A percentile compares a stretch with the other conserved stretches of the same genome.
These are phyloP conservation scores for Bombus vancouverensis DNA, from an alignment of 1,140 invertebrate species.

Conservation along the genomic window DNA sequence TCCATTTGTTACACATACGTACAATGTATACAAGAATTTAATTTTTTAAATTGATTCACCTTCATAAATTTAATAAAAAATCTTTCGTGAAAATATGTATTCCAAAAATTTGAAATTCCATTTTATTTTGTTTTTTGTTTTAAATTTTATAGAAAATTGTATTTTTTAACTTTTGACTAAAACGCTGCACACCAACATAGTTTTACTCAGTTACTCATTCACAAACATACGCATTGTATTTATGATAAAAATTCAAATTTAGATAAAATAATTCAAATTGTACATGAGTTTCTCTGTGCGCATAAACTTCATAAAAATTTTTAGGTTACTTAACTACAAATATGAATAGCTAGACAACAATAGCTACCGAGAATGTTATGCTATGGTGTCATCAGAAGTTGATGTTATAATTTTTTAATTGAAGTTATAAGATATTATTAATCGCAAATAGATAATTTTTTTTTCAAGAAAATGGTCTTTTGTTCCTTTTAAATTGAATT, in stretches of 20 bases:
- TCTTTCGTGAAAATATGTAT: background rate
- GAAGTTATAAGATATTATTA: too few relatives aligned
- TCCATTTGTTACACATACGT: background rate
- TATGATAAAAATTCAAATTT: background rate
- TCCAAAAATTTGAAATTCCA: background rate
- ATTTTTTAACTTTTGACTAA: background rate
- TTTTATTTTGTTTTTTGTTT: background rate
- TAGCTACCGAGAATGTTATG: background rate
- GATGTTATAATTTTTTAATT: too few relatives aligned
- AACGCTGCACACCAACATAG: background rate
- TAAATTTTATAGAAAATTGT: background rate
- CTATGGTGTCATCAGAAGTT: too few relatives aligned
- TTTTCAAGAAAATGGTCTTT: too few relatives aligned
- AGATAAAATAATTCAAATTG: background rate
- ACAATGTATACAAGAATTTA: background rate
- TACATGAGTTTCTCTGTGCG: background rate
- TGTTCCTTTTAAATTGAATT: background rate
- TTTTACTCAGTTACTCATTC: background rate
- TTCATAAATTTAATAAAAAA: constrained; percentile 5
- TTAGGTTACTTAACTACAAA: background rate
- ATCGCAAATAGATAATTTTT: too few relatives aligned
- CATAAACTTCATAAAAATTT: background rate
- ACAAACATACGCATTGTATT: background rate
- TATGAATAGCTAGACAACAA: too few relatives aligned
- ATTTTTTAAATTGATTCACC: background rate